Evolutionary conservation across 2,888 invertebrate genomes (phyloP), one percentile per base, ranked within the genome.

Genomic region (Callinectes sapidus): DNA sequence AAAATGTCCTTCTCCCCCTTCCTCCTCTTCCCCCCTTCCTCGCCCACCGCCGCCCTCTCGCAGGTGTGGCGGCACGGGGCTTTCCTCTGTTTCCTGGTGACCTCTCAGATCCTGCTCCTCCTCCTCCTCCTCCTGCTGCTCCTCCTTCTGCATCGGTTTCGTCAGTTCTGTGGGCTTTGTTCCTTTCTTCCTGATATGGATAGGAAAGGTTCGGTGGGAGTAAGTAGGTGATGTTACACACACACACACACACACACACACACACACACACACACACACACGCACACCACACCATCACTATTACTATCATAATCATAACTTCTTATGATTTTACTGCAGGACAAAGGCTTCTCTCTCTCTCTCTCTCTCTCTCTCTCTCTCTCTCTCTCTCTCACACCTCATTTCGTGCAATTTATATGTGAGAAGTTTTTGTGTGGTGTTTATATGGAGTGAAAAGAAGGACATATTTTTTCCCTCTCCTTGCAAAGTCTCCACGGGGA

Each of bases 41-140:
- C 55, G 5, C 18, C 10, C 55, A 16, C 66, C 35, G 13, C 32
- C 32, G 32, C 81, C 81, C 23, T 10, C 35, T 35, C 32, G 77
- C 77, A 81, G 81, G 81, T 81, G 81, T 81, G 35, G 81, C 81
- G 13, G 81, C 81, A 5, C 14, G 81, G 35, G 81, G 35, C 81
- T 81, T 35, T 35, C 81, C 81, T 81, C 32, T 81, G 81, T 81
- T 81, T 81, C 81, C 81, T 32, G 81, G 71, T 71, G 18, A 23
- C 61, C 71, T n/a, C 28, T 71, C 23, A 35, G 81, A 35, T 32
- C 35, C 35, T 32, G 14, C 81, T 81, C 32, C 35, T 48, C 23
- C 71, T 10, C n/a, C 16, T 23, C 28, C 71, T 71, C 71, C 10
- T 10, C 61, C 23, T 61, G 28, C 71, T 8, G 2, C 18, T 18